Conservation (phyloP, 2,888 invertebrate genomes). For the Oxycera nigricornis region DNA sequence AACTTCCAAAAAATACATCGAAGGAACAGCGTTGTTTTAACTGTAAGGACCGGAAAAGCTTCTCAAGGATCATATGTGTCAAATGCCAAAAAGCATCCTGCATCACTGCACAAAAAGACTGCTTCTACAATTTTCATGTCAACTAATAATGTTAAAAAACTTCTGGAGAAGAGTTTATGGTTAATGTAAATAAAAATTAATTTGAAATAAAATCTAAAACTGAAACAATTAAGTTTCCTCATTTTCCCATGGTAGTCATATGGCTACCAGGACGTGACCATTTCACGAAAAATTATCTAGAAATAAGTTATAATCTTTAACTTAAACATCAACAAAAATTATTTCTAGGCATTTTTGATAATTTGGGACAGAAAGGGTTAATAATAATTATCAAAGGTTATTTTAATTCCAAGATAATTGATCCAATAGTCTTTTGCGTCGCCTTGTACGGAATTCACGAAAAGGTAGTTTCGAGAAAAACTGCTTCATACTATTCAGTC, state of each 20-base stretch:
- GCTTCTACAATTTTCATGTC: not conserved
- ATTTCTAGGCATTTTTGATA: too few relatives aligned
- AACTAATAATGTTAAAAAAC: not conserved
- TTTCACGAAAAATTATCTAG: too few relatives aligned
- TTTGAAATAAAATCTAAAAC: not conserved
- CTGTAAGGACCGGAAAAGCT: not conserved
- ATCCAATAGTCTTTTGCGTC: too few relatives aligned
- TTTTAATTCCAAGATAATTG: too few relatives aligned
- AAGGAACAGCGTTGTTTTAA: not conserved
- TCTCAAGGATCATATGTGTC: not conserved
- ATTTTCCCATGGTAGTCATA: not conserved
- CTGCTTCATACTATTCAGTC: too few relatives aligned
- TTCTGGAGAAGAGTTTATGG: not conserved
- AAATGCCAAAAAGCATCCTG: not conserved
- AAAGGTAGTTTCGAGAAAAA: too few relatives aligned
- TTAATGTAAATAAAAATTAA: not conserved
- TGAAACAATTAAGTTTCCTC: not conserved
- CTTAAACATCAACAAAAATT: too few relatives aligned
- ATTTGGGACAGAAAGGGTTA: too few relatives aligned
- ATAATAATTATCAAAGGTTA: too few relatives aligned
- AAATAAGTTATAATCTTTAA: too few relatives aligned
- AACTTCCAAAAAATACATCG: not conserved
- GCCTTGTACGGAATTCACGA: too few relatives aligned
- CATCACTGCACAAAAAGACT: not conserved
- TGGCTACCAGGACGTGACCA: too few relatives aligned